These are phyloP conservation scores for Cottoperca gobio DNA, from an alignment of 2,797 vertebrate species.

Conservation along the genomic window DNA sequence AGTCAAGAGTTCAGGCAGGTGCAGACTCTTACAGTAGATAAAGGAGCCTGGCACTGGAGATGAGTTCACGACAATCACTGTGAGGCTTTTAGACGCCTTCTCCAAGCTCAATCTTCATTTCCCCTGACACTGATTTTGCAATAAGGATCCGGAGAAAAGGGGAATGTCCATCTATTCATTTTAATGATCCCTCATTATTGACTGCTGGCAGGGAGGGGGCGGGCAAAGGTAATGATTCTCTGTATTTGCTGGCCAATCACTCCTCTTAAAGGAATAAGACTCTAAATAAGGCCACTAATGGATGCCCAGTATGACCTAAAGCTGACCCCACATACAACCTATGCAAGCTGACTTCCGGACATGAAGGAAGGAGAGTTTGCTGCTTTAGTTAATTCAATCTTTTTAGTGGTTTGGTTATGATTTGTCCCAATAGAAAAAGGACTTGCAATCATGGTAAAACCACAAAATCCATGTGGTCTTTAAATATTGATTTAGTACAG, in stretches of 20 bases:
- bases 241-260: constrained; percentile 85
- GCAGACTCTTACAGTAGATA: constrained; percentile 84
- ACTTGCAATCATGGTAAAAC: not conserved
- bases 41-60: constrained; percentile 80
- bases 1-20: constrained; percentile 83
- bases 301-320: constrained; percentile 80
- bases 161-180: constrained; percentile 90
- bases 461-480: constrained; percentile 17
- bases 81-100: constrained; percentile 88
- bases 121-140: constrained; percentile 88
- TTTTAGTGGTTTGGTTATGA: constrained; percentile 43
- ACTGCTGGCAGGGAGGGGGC: constrained; percentile 85
- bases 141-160: constrained; percentile 88
- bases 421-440: not conserved
- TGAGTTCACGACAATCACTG: constrained; percentile 86
- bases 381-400: constrained; percentile 38
- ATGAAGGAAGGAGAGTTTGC: constrained; percentile 29
- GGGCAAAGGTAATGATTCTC: constrained; percentile 87
- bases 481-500: constrained; percentile 17
- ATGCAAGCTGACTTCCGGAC: constrained; percentile 69
- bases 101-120: constrained; percentile 85
- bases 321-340: constrained; percentile 72
- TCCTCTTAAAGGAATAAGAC: constrained; percentile 85
- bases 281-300: constrained; percentile 88
- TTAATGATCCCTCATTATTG: constrained; percentile 89